Evolutionary conservation across 2,113 vertebrate species (phyloP).

Genomic region (Picathartes gymnocephalus): DNA sequence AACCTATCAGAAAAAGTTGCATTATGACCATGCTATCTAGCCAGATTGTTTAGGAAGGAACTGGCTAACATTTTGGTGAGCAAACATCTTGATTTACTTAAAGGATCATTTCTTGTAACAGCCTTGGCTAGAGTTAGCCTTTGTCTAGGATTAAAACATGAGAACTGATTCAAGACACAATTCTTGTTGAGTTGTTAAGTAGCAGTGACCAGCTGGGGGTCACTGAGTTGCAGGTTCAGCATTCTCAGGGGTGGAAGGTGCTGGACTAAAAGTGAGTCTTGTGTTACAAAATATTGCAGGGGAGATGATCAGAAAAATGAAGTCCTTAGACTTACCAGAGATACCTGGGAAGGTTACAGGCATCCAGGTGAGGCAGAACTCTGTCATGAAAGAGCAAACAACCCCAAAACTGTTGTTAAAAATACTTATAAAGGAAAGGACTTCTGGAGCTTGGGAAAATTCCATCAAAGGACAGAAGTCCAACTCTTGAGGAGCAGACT

Average conservation of each 20-base stretch:
- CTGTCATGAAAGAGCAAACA: neutral
- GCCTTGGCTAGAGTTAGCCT: neutral
- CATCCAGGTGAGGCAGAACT: neutral
- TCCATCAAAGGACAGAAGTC: neutral
- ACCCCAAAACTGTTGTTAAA: neutral
- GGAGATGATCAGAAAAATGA: neutral
- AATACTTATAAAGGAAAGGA: neutral
- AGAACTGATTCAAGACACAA: neutral
- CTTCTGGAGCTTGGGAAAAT: neutral
- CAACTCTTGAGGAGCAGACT: neutral
- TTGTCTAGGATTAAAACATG: neutral
- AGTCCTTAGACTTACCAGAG: neutral
- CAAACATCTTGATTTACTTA: neutral
- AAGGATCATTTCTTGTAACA: neutral
- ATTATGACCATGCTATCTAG: neutral
- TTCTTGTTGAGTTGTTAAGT: neutral
- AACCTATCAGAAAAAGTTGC: neutral
- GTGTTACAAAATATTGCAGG: neutral
- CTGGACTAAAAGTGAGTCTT: neutral
- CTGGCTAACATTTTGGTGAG: neutral
- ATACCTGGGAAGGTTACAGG: neutral
- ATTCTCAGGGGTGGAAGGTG: neutral
- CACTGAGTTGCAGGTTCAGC: neutral
- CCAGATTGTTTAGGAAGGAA: neutral
- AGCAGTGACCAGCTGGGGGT: neutral